Percentiles rank a stretch among this genome's conserved stretches.
Evolutionary conservation across 2,888 invertebrate genomes (phyloP).

Genomic region (Gymnoscelis rufifasciata): DNA sequence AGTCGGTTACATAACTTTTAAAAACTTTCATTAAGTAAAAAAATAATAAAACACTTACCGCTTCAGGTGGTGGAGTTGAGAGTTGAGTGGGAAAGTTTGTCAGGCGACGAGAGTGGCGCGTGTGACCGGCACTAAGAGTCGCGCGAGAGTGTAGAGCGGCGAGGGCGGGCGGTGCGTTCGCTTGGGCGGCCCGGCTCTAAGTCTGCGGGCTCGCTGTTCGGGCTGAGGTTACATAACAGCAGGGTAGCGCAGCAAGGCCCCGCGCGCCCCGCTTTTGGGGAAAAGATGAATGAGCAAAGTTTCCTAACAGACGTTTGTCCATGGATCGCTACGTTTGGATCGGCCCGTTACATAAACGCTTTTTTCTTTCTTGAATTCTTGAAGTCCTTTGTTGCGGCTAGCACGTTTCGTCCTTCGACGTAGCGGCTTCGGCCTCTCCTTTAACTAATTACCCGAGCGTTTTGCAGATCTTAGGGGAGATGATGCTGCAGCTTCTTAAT

Average conservation of each 20-base stretch:
- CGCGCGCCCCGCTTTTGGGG: slow-evolving; percentile 67
- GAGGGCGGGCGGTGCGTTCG: slow-evolving; percentile 22
- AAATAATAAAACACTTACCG: slow-evolving; percentile 55
- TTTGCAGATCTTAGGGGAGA: not conserved
- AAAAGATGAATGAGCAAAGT: slow-evolving; percentile 78
- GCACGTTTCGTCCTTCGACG: not conserved
- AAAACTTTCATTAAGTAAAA: slow-evolving; percentile 36
- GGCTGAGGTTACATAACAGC: slow-evolving; percentile 58
- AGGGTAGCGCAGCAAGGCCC: slow-evolving; percentile 63
- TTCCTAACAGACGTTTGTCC: slow-evolving; percentile 70
- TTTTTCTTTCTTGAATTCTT: slow-evolving; percentile 47
- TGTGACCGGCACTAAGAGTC: slow-evolving; percentile 23
- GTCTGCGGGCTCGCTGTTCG: slow-evolving; percentile 12
- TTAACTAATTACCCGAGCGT: slow-evolving; percentile 13
- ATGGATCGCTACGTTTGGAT: slow-evolving; percentile 62
- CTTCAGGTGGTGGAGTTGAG: slow-evolving; percentile 39
- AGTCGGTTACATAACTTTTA: slow-evolving; percentile 16
- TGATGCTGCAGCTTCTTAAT: too few species aligned
- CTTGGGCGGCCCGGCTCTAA: slow-evolving; percentile 23
- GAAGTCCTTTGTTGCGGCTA: slow-evolving; percentile 22
- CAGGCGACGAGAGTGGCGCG: slow-evolving; percentile 31
- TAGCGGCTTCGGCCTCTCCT: not conserved
- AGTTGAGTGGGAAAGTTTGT: slow-evolving; percentile 41
- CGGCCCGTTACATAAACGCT: slow-evolving; percentile 61
- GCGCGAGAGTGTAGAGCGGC: slow-evolving; percentile 25